Base-by-base conservation (phyloP, 2,797 vertebrate genomes). In the Neosilurus hyrtlii region DNA sequence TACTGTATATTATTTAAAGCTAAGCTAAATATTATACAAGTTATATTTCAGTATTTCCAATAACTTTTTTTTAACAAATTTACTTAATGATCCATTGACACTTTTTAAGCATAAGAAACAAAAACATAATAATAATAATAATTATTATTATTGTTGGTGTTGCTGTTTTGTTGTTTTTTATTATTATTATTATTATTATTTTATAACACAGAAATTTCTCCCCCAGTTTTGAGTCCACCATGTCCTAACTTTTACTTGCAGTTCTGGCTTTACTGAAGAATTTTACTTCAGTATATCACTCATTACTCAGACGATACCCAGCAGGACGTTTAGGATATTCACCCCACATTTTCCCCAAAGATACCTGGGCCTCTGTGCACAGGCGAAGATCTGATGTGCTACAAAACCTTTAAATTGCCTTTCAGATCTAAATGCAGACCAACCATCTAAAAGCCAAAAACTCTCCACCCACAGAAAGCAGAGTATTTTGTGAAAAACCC, bases 401-500 rank as follows among this genome's bases (percentile, higher is more conserved):
- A 66, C 79, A 82, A 79, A 68, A 82, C 68, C 80, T 83, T 87
- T 56, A 87, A 87, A 84, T 75, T 82, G 82, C 82, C 83, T 88
- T 85, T 87, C 63, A 76, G 57, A 88, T 85, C 83, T 84, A 68
- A 86, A 88, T 57, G 72, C 65, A 35, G 82, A 68, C 84, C 86
- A 80, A 54, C 35, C 84, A 79, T 87, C 85, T 81, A 70, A 86
- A 88, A 88, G 87, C 49, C 86, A 88, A 74, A 74, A 86, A 85
- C 82, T 87, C 86, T 89, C 85, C 87, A 84, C 86, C 87, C 66
- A 20, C 70, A 86, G 82, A 86, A 88, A 93, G 90, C 85, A 89
- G 90, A 92, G 91, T 90, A 83, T 92, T 94, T 94, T 89, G 87
- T 79, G 83, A 81, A 84, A 90, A 90, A 73, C 62, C 61, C 66